Evolutionary conservation across 2,113 vertebrate species (phyloP).

Genomic region (Chrysochloris asiatica): DNA sequence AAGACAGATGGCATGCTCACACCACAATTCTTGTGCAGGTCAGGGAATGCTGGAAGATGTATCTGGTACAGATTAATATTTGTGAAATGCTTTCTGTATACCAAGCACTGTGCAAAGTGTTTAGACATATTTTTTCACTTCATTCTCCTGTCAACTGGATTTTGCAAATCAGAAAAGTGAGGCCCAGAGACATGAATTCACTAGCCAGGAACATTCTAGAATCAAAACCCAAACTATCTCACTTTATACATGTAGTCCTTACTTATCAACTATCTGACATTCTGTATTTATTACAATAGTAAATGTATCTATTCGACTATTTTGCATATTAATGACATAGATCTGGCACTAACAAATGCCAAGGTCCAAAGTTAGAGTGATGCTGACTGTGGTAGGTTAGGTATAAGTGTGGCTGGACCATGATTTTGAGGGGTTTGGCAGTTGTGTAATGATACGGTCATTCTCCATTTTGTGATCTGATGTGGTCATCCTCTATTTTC

Average conservation of each 20-base stretch:
- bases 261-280: no score
- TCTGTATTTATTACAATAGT: neutral
- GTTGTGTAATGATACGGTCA: no score
- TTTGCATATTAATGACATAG: neutral
- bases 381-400: neutral
- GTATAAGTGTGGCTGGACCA: neutral
- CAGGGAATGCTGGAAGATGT: neutral
- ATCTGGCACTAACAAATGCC: neutral
- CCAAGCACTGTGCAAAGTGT: neutral
- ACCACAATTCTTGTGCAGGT: neutral
- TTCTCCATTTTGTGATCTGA: no score
- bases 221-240: neutral
- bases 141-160: constrained; percentile 27
- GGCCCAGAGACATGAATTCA: neutral
- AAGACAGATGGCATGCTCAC: neutral
- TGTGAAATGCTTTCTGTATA: no score
- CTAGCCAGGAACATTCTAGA: neutral
- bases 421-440: no score
- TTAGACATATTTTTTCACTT: neutral
- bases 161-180: constrained; percentile 19
- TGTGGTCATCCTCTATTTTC: no score
- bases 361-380: neutral
- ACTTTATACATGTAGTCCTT: neutral
- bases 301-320: neutral
- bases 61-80: no score